Evolutionary conservation across 1,140 invertebrate genomes (phyloP).

Genomic region (Portunus trituberculatus): DNA sequence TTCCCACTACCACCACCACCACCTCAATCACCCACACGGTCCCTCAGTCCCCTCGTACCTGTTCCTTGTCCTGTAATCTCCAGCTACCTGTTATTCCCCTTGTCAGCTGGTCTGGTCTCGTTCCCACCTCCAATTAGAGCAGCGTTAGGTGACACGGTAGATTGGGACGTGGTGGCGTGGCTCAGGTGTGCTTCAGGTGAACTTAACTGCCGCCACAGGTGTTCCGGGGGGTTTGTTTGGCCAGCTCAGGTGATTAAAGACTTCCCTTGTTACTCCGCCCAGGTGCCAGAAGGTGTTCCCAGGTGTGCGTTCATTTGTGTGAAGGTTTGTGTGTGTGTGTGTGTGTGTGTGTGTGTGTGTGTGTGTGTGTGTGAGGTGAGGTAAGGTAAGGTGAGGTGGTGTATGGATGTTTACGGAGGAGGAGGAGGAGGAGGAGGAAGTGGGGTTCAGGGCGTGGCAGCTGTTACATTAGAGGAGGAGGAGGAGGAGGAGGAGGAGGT

Average conservation of each 20-base stretch:
- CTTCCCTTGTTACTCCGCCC: background rate
- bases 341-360: background rate
- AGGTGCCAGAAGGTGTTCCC: background rate
- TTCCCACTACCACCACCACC: background rate
- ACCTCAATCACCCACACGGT: background rate
- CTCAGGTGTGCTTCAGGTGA: no score
- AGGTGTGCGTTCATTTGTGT: background rate
- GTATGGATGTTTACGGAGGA: background rate
- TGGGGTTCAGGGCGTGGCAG: background rate
- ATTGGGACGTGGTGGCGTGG: no score
- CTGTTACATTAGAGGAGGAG: background rate
- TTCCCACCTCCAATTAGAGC: no score
- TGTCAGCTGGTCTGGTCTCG: background rate
- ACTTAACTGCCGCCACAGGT: no score
- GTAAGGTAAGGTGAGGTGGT: background rate
- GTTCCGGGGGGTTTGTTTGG: no score
- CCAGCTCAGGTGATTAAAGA: no score
- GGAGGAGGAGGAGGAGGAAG: conserved; percentile 40
- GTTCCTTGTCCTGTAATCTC: background rate
- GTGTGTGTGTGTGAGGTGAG: background rate
- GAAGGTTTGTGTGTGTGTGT: background rate
- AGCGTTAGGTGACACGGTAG: no score
- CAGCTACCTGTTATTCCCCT: background rate
- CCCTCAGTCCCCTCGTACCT: background rate
- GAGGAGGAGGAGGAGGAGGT: background rate